phyloP scores from a whole-genome alignment of 30 jellyfish, hydroid and myxozoan species.

The Aurelia sp. region DNA sequence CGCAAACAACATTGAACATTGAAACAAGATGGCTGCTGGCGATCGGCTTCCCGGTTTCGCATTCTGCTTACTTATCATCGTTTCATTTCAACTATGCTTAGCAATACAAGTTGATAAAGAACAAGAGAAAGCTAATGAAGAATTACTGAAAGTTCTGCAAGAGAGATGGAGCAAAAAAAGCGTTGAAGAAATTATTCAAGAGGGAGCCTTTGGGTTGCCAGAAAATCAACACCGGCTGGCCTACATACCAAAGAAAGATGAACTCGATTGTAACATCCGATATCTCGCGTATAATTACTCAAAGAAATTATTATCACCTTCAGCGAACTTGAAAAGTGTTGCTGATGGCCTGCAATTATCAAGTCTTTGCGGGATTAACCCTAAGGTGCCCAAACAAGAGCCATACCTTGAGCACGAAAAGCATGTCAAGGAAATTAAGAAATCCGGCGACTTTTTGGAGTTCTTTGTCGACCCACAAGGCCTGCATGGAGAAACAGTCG shows the following conservation, averaged over 20 bases:
- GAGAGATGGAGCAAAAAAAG: conserved; percentile 27
- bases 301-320: conserved; percentile 52
- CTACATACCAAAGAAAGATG: conserved; percentile 31
- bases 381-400: conserved; percentile 22
- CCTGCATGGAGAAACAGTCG: conserved; percentile 24
- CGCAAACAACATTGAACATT: too few relatives aligned
- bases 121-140: conserved; percentile 7
- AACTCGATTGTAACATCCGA: conserved; percentile 82
- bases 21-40: neutral
- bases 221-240: conserved; percentile 29
- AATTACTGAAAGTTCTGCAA: conserved; percentile 21
- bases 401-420: conserved; percentile 48
- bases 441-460: conserved; percentile 3
- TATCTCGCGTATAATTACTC: conserved; percentile 85
- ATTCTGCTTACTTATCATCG: neutral
- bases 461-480: conserved; percentile 74
- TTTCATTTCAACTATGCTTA: conserved; percentile 16
- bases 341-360: conserved; percentile 85
- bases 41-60: neutral
- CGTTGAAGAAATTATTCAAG: conserved; percentile 22
- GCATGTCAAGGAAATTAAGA: conserved; percentile 9
- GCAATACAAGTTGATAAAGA: conserved; percentile 7
- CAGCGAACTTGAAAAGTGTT: conserved; percentile 71
- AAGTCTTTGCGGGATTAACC: conserved; percentile 64
- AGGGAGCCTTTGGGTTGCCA: conserved; percentile 67